These are phyloP conservation scores for Labroides dimidiatus DNA, from an alignment of 2,797 vertebrate species.

Conservation along the genomic window DNA sequence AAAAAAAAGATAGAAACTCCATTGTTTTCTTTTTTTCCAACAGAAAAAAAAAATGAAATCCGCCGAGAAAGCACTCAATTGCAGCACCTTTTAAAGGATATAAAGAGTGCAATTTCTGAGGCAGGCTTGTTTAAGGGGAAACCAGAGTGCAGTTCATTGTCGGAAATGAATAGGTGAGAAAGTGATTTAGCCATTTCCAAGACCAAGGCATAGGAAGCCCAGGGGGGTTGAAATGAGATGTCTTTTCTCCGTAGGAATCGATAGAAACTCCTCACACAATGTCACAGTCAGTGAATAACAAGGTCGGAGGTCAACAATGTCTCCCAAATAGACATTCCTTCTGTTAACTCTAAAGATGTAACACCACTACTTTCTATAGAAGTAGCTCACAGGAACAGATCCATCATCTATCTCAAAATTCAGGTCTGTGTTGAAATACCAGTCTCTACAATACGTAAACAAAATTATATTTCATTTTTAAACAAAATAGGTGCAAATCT, in stretches of 20 bases:
- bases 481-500: neutral
- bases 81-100: conserved; percentile 40
- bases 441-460: neutral
- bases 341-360: conserved; percentile 32
- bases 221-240: conserved; percentile 65
- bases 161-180: conserved; percentile 66
- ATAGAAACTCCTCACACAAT: conserved; percentile 61
- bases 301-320: conserved; percentile 57
- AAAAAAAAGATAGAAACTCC: conserved; percentile 10
- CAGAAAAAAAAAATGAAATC: conserved; percentile 34
- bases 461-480: neutral
- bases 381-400: conserved; percentile 3
- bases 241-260: conserved; percentile 65
- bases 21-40: conserved; percentile 26
- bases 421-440: conserved; percentile 5
- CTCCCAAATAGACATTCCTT: conserved; percentile 31
- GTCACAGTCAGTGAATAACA: conserved; percentile 61
- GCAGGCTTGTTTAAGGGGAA: conserved; percentile 61
- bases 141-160: conserved; percentile 57
- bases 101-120: conserved; percentile 65
- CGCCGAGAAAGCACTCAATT: conserved; percentile 30
- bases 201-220: conserved; percentile 48
- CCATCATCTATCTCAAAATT: conserved; percentile 6
- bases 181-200: conserved; percentile 71
- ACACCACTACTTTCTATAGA: conserved; percentile 24